Conservation (phyloP, 2,797 vertebrate genomes). For the Cynopterus sphinx region DNA sequence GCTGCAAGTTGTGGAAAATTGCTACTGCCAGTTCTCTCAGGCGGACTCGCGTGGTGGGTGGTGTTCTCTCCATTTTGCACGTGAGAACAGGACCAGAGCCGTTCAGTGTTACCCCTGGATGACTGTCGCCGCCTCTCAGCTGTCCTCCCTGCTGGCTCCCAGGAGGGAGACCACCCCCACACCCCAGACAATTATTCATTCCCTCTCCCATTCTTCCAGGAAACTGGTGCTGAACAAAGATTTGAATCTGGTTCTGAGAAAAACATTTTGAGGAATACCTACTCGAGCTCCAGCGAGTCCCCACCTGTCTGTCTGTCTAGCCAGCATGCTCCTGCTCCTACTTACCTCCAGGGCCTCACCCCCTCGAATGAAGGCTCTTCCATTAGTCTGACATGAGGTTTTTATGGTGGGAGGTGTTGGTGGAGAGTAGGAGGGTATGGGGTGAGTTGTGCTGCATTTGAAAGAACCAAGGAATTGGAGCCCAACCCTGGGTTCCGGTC, state of each 20-base stretch:
- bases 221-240: neutral
- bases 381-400: neutral
- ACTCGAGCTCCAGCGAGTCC: neutral
- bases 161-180: neutral
- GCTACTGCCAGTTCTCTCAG: neutral
- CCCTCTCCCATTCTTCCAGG: neutral
- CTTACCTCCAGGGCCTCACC: neutral
- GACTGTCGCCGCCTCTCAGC: neutral
- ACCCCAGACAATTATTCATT: neutral
- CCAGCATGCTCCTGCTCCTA: neutral
- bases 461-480: neutral
- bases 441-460: neutral
- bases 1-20: neutral
- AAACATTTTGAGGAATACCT: neutral
- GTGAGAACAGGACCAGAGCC: neutral
- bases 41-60: neutral
- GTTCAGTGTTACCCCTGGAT: neutral
- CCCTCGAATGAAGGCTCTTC: neutral
- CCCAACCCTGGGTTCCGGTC: neutral
- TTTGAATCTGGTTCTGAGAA: neutral
- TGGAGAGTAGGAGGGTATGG: neutral
- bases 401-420: neutral
- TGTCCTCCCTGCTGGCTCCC: neutral
- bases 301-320: neutral
- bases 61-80: neutral